Evolutionary conservation across 2,797 vertebrate genomes (phyloP).

Genomic region (Siniperca undulata): DNA sequence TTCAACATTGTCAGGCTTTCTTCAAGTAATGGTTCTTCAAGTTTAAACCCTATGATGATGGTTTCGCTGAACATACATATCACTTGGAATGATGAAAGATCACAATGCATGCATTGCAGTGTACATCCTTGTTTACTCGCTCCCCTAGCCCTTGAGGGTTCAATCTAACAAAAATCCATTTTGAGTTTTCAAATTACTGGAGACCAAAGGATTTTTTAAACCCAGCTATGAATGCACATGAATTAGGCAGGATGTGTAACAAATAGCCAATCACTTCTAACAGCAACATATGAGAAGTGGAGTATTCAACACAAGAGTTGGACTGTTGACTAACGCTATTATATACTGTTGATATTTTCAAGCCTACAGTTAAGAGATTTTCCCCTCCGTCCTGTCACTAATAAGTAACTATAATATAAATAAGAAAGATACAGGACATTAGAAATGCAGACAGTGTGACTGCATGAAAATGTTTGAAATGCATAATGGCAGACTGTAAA

Average conservation of each 20-base stretch:
- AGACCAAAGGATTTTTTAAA: background rate
- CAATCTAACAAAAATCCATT: background rate
- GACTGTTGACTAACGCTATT: background rate
- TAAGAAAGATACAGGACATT: background rate
- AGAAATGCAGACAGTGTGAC: background rate
- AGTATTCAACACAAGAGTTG: background rate
- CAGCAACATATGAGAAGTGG: background rate
- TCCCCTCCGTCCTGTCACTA: background rate
- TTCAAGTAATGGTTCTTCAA: background rate
- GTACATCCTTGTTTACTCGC: background rate
- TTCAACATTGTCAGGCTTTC: background rate
- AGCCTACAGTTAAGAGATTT: background rate
- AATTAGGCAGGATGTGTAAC: background rate
- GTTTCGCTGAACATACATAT: background rate
- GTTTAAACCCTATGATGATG: background rate
- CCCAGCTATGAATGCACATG: background rate
- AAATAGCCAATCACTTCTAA: background rate
- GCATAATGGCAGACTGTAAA: background rate
- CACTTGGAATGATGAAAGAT: background rate
- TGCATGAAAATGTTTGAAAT: background rate
- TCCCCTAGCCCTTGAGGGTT: background rate
- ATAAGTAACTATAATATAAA: background rate
- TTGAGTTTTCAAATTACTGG: background rate
- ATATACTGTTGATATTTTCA: background rate
- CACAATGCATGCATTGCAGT: background rate